phyloP scores from a whole-genome alignment of 2,113 vertebrate species.

The Megalops atlanticus region DNA sequence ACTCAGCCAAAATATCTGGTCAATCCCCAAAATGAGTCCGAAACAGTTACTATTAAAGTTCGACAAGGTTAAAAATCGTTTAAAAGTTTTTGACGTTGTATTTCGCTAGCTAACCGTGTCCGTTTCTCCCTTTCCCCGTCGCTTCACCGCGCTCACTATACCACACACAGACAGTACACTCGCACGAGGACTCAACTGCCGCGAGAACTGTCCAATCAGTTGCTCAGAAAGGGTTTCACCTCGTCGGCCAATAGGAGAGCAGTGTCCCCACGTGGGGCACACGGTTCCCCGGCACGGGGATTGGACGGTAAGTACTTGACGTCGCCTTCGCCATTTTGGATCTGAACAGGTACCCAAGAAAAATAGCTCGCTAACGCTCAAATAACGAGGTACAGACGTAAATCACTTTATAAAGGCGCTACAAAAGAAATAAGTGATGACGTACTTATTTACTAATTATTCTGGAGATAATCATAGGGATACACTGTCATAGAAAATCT shows the following conservation, averaged over 20 bases:
- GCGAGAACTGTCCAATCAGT: slow-evolving; percentile 75
- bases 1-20: slow-evolving; percentile 37
- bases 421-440: slow-evolving; percentile 26
- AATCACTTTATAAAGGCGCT: slow-evolving; percentile 31
- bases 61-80: slow-evolving; percentile 47
- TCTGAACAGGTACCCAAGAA: slow-evolving; percentile 66
- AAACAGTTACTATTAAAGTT: slow-evolving; percentile 35
- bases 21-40: slow-evolving; percentile 46
- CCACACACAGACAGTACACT: slow-evolving; percentile 82
- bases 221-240: slow-evolving; percentile 56
- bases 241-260: slow-evolving; percentile 62
- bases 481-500: not conserved
- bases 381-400: slow-evolving; percentile 55
- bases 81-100: slow-evolving; percentile 64
- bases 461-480: not conserved
- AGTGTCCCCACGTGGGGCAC: slow-evolving; percentile 77
- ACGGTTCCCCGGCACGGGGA: slow-evolving; percentile 43
- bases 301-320: slow-evolving; percentile 66
- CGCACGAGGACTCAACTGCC: slow-evolving; percentile 81
- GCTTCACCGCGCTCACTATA: slow-evolving; percentile 65
- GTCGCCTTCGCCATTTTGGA: slow-evolving; percentile 86
- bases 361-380: slow-evolving; percentile 68
- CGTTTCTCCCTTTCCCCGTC: slow-evolving; percentile 56
- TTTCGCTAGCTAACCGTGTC: slow-evolving; percentile 47
- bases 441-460: slow-evolving; percentile 24